Evolutionary conservation across 2,888 invertebrate genomes (phyloP).

Genomic region (Lasioglossum calceatum): DNA sequence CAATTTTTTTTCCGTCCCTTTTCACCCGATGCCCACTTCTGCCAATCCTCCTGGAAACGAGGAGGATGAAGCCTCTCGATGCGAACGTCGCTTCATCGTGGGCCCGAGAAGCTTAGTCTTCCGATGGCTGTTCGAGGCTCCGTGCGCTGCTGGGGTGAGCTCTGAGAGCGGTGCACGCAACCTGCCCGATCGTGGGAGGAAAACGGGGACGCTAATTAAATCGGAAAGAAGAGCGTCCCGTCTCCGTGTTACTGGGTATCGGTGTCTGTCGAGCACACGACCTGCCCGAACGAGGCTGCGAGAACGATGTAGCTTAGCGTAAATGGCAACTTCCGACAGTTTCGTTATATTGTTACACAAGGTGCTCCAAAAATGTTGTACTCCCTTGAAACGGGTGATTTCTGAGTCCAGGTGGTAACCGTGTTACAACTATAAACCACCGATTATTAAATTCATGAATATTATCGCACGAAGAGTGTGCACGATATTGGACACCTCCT

Average conservation of each 20-base stretch:
- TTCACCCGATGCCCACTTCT: conserved; percentile 25
- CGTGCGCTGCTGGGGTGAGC: background rate
- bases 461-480: too few relatives aligned
- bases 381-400: too few relatives aligned
- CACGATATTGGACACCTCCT: background rate
- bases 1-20: conserved; percentile 39
- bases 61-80: conserved; percentile 24
- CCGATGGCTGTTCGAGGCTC: background rate
- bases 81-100: background rate
- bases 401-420: background rate
- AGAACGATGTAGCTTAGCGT: too few relatives aligned
- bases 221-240: background rate
- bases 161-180: background rate
- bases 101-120: background rate
- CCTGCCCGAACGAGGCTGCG: background rate
- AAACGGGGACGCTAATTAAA: conserved; percentile 5
- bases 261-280: background rate
- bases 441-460: background rate
- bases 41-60: conserved; percentile 20
- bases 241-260: conserved; percentile 15
- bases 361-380: too few relatives aligned
- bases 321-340: background rate
- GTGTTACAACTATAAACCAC: background rate
- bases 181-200: background rate
- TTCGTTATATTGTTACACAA: too few relatives aligned